These are phyloP conservation scores for Drosophila azteca DNA, from an alignment of 1,140 invertebrate genomes.

Conservation along the genomic window DNA sequence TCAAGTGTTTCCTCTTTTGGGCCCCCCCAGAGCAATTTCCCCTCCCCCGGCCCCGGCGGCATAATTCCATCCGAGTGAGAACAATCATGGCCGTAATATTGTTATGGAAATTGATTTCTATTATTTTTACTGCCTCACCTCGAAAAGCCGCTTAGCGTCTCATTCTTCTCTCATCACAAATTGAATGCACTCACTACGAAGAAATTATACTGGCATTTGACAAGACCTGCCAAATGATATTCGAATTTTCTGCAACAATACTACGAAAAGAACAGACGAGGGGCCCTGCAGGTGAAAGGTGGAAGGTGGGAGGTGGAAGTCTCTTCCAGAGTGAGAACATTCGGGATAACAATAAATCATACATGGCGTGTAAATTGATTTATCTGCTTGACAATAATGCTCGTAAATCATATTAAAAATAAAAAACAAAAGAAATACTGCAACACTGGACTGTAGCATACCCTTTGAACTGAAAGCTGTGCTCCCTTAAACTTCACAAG, in stretches of 20 bases:
- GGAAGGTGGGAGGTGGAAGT: no score
- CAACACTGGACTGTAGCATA: no score
- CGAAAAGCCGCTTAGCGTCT: slow-evolving; percentile 33
- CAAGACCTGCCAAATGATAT: slow-evolving; percentile 32
- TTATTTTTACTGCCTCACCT: not conserved
- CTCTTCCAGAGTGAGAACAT: slow-evolving; percentile 14
- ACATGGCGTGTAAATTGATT: slow-evolving; percentile 48
- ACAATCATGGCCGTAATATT: slow-evolving; percentile 30
- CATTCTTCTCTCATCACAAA: not conserved
- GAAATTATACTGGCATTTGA: slow-evolving; percentile 21
- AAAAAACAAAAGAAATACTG: slow-evolving; percentile 1
- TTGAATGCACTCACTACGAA: slow-evolving; percentile 30
- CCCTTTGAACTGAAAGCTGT: no score
- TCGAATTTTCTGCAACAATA: slow-evolving; percentile 11
- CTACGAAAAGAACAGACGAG: not conserved
- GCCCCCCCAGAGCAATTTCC: not conserved
- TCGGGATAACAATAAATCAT: slow-evolving; percentile 35
- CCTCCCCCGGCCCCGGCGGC: not conserved
- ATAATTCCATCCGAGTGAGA: slow-evolving; percentile 29
- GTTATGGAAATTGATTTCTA: slow-evolving; percentile 41
- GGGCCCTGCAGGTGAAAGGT: not conserved
- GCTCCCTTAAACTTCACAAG: no score
- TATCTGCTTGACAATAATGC: slow-evolving; percentile 31
- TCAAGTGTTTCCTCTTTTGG: slow-evolving; percentile 20
- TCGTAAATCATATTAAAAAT: slow-evolving; percentile 41